Evolutionary conservation across 2,113 vertebrate species (phyloP).

Genomic region (Clinocottus analis): DNA sequence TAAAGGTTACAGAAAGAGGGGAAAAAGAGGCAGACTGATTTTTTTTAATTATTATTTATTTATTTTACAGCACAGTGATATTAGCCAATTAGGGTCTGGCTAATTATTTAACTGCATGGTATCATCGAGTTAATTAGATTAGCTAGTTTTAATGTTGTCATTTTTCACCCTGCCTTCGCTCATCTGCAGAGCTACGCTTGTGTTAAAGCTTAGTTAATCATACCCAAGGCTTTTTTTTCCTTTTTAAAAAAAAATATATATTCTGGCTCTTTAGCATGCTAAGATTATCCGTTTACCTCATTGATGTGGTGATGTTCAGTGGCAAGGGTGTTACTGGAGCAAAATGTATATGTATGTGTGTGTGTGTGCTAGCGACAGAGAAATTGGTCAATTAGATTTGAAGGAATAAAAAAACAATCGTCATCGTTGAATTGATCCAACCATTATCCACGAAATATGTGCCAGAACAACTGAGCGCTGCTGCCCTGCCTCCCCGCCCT

Average conservation of each 20-base stretch:
- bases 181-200: conserved; percentile 40
- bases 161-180: conserved; percentile 39
- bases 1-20: conserved; percentile 54
- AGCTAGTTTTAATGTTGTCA: conserved; percentile 61
- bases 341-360: background rate
- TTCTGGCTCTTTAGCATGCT: conserved; percentile 31
- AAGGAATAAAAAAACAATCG: background rate
- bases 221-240: conserved; percentile 40
- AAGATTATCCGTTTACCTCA: conserved; percentile 61
- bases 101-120: conserved; percentile 74
- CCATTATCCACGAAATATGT: conserved; percentile 26
- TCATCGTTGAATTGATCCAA: conserved; percentile 8
- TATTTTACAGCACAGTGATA: conserved; percentile 39
- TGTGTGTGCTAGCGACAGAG: background rate
- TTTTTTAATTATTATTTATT: conserved; percentile 34
- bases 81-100: conserved; percentile 64
- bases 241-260: conserved; percentile 24
- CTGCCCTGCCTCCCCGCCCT: background rate
- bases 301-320: conserved; percentile 39
- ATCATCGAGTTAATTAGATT: conserved; percentile 69
- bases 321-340: conserved; percentile 4
- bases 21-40: conserved; percentile 11
- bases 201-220: conserved; percentile 61
- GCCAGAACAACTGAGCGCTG: conserved; percentile 8
- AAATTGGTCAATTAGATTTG: conserved; percentile 4